These are phyloP conservation scores for Zaprionus davidi DNA, from an alignment of 1,140 invertebrate species.

Conservation along the genomic window DNA sequence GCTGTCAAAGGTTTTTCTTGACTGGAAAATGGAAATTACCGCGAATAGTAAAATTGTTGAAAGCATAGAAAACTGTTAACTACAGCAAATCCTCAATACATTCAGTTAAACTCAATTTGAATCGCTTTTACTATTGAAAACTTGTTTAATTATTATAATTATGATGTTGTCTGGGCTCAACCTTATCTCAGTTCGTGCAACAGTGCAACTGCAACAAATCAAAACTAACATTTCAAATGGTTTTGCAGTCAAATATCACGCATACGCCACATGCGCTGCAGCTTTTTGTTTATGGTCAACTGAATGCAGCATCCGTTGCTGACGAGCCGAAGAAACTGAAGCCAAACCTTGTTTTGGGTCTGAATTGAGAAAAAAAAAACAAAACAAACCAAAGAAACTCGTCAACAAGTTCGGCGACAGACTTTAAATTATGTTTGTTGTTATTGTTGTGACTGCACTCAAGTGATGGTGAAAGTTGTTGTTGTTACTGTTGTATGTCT, in stretches of 20 bases:
- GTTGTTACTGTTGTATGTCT: conserved; percentile 14
- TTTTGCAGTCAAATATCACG: conserved; percentile 33
- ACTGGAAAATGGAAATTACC: conserved; percentile 29
- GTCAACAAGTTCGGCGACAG: conserved; percentile 55
- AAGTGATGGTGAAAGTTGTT: conserved; percentile 47
- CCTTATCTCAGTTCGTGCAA: background rate
- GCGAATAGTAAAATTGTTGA: background rate
- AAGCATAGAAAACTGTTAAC: background rate
- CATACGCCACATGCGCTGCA: conserved; percentile 38
- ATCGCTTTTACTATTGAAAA: background rate
- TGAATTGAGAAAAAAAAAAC: background rate
- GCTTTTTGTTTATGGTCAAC: conserved; percentile 33
- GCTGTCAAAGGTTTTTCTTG: background rate
- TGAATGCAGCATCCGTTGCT: conserved; percentile 19
- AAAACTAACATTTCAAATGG: conserved; percentile 34
- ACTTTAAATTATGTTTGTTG: conserved; percentile 31
- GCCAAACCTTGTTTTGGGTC: conserved; percentile 1
- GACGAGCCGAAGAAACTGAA: conserved; percentile 9
- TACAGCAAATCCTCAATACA: background rate
- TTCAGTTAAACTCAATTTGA: background rate
- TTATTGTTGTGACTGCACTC: conserved; percentile 40
- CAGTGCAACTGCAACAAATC: background rate
- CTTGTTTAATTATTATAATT: background rate
- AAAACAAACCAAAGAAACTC: conserved; percentile 36
- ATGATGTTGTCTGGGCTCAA: background rate